Evolutionary conservation across 2,797 vertebrate species (phyloP), one percentile per base, ranked within the genome.

Genomic region (Melanotaenia nigrans): DNA sequence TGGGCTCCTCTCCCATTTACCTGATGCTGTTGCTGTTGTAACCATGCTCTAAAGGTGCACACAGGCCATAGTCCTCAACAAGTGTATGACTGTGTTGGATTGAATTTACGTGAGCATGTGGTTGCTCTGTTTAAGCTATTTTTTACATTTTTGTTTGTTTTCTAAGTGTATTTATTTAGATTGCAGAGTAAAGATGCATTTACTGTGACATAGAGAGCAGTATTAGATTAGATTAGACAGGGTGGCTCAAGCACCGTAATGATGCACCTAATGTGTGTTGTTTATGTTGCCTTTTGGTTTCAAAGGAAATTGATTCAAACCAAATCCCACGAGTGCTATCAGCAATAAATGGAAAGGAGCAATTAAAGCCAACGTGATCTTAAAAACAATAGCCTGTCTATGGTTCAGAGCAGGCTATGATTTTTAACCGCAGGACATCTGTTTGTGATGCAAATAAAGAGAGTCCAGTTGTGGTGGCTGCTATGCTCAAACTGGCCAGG

Each of bases 391-490:
- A 73, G 77, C 54, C 75, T 73, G 79, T 60, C 69, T 73, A 66
- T 61, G 74, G 77, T 79, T 78, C 83, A 77, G 74, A 81, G 61
- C 65, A 58, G 68, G 54, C 83, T 82, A 79, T 81, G 83, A 83
- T 89, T 90, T 85, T 71, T 85, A 85, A 72, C 90, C 67, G 80
- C 74, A 40, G 82, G 86, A 79, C 61, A 65, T 73, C 61, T 83
- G 80, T 91, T 90, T 91, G 77, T 90, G 82, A 91, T 92, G 89
- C 86, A 87, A 92, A 93, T 83, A 83, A 45, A 32, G 13, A 38
- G 72, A 79, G 65, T 57, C 53, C 38, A 59, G 78, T n/a, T 32
- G 65, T 75, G 75, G 63, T 65, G 70, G 75, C 78, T 62, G 78
- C 76, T 79, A 42, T 74, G 65, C 73, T 65, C 69, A 59, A 22